These are phyloP conservation scores for Cliona cf. orientalis DNA, from an alignment of 37 sponge, comb jelly and placozoan species.

Conservation along the genomic window DNA sequence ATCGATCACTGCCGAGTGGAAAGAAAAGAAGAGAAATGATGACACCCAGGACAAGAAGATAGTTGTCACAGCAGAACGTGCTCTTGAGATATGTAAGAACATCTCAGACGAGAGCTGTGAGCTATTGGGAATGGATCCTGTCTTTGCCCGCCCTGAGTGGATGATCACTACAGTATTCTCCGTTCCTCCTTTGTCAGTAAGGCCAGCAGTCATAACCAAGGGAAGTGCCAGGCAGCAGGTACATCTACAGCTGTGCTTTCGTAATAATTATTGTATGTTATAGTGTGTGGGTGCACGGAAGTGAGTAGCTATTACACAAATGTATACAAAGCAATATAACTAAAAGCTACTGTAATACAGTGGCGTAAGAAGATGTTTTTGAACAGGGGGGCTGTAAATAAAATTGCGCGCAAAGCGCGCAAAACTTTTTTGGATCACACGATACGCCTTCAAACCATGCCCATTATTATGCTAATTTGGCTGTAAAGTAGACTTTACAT, in stretches of 20 bases:
- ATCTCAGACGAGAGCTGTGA: slow-evolving; percentile 93
- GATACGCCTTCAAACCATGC: too few relatives aligned
- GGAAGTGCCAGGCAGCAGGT: slow-evolving; percentile 92
- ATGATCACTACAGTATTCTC: slow-evolving; percentile 95
- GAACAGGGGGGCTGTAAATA: too few relatives aligned
- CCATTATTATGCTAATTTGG: too few relatives aligned
- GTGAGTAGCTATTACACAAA: too few relatives aligned
- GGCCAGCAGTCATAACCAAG: slow-evolving; percentile 97
- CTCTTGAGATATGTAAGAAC: slow-evolving; percentile 92
- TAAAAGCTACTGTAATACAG: too few relatives aligned
- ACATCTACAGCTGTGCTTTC: neutral
- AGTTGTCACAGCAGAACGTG: slow-evolving; percentile 86
- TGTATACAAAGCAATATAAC: too few relatives aligned
- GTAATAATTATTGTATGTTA: too few relatives aligned
- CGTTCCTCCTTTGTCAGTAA: slow-evolving; percentile 94
- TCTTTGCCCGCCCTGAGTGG: slow-evolving; percentile 96
- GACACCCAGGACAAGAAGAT: slow-evolving; percentile 97
- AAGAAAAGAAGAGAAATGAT: slow-evolving; percentile 84
- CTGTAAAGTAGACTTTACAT: too few relatives aligned
- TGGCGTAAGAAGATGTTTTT: too few relatives aligned
- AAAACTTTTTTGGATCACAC: too few relatives aligned
- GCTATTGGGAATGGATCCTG: slow-evolving; percentile 90
- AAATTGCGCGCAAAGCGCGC: too few relatives aligned
- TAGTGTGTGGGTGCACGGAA: too few relatives aligned
- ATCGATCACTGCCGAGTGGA: slow-evolving; percentile 94